Evolutionary conservation across 2,113 vertebrate genomes (phyloP).

Genomic region (Charina bottae): DNA sequence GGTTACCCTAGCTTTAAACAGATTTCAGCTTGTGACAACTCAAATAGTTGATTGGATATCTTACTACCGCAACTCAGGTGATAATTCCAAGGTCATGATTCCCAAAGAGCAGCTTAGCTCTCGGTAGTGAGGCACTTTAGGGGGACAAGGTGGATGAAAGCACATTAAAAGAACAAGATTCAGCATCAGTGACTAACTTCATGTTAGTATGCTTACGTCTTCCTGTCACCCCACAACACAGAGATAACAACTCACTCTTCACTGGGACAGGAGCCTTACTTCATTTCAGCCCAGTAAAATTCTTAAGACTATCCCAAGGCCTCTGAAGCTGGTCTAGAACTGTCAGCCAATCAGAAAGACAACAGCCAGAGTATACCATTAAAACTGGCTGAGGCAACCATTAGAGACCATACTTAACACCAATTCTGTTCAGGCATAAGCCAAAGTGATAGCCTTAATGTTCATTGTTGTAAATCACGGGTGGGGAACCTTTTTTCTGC

Average conservation of each 20-base stretch:
- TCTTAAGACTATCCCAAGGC: too few species aligned
- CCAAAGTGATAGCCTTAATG: neutral
- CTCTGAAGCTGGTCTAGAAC: too few species aligned
- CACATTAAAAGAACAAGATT: neutral
- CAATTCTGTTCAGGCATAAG: neutral
- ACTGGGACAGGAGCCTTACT: neutral
- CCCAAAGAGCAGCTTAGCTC: too few species aligned
- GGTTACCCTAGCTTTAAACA: too few species aligned
- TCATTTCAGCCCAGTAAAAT: fast-evolving
- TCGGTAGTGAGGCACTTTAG: too few species aligned
- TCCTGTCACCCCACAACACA: too few species aligned
- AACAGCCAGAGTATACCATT: too few species aligned
- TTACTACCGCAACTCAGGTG: neutral
- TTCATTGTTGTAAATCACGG: too few species aligned
- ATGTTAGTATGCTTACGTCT: neutral
- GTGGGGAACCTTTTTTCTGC: too few species aligned
- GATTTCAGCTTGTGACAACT: too few species aligned
- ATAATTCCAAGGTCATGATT: neutral
- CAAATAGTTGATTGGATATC: neutral
- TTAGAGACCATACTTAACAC: neutral
- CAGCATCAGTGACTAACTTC: neutral
- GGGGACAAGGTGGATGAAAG: neutral
- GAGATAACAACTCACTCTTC: neutral
- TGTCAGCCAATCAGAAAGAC: too few species aligned
- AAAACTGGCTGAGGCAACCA: too few species aligned